A percentile compares a stretch with the other conserved stretches of the same genome.
These are phyloP conservation scores for Ectropis crepuscularia DNA, from an alignment of 2,888 invertebrate species.

Conservation along the genomic window DNA sequence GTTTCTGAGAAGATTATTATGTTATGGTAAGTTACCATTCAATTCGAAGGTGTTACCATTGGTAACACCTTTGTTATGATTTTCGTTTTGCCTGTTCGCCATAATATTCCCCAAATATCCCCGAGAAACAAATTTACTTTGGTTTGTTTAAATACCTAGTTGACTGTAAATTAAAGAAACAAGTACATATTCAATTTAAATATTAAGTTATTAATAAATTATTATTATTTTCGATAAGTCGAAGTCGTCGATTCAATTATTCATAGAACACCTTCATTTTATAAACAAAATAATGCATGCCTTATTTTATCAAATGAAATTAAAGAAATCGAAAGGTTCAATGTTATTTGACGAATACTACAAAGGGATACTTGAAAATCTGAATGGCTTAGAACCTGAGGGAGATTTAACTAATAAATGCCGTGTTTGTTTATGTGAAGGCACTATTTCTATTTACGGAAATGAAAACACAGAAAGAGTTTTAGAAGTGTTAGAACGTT, in stretches of 20 bases:
- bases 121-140: no score
- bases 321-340: slow-evolving; percentile 35
- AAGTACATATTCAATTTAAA: no score
- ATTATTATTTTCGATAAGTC: no score
- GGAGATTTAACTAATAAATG: slow-evolving; percentile 32
- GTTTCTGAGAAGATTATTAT: no score
- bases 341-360: slow-evolving; percentile 40
- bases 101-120: no score
- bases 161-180: no score
- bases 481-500: slow-evolving; percentile 32
- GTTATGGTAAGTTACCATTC: no score
- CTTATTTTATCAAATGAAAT: slow-evolving; percentile 39
- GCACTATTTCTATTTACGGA: slow-evolving; percentile 33
- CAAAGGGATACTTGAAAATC: slow-evolving; percentile 28
- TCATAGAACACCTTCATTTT: slow-evolving; percentile 38
- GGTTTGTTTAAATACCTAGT: no score
- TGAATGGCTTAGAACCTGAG: slow-evolving; percentile 9
- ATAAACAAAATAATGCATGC: slow-evolving; percentile 48
- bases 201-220: no score
- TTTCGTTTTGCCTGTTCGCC: no score
- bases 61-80: no score
- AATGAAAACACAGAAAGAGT: slow-evolving; percentile 28
- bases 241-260: not conserved
- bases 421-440: slow-evolving; percentile 46
- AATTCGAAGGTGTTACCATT: no score